phyloP scores from a whole-genome alignment of 2,113 vertebrate species.

The Scytalopus superciliaris region DNA sequence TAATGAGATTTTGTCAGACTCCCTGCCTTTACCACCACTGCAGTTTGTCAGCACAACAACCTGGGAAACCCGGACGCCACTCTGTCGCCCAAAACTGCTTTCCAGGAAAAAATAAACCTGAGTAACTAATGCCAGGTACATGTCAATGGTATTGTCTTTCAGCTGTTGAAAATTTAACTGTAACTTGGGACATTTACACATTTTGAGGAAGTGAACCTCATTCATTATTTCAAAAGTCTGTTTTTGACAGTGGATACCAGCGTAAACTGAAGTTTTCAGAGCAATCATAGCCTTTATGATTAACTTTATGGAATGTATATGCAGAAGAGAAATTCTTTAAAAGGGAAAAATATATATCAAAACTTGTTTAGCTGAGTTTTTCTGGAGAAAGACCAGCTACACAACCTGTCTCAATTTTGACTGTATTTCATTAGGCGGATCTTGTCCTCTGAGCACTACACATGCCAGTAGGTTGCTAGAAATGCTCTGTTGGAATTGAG shows the following conservation, averaged over 20 bases:
- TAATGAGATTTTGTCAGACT: constrained; percentile 87
- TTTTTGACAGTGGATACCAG: background rate
- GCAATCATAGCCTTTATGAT: background rate
- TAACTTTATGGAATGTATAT: background rate
- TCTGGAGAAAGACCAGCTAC: background rate
- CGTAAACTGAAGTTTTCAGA: background rate
- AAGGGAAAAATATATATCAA: background rate
- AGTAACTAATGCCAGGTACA: constrained; percentile 75
- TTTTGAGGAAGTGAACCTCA: constrained; percentile 48
- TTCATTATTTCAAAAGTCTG: constrained; percentile 13
- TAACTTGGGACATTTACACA: constrained; percentile 54
- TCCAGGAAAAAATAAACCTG: constrained; percentile 76
- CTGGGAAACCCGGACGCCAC: constrained; percentile 80
- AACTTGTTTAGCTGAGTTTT: background rate
- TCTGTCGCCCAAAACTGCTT: constrained; percentile 80
- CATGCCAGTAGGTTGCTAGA: accelerated
- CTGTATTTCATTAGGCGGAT: background rate
- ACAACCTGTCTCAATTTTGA: background rate
- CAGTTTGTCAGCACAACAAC: constrained; percentile 87
- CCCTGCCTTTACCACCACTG: constrained; percentile 80
- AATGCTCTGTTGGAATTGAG: background rate
- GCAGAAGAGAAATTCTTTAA: background rate
- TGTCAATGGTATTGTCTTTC: constrained; percentile 72
- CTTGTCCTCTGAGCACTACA: background rate
- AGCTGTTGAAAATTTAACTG: constrained; percentile 75